Conservation (phyloP, 2,888 invertebrate genomes). For the Microctonus aethiopoides region DNA sequence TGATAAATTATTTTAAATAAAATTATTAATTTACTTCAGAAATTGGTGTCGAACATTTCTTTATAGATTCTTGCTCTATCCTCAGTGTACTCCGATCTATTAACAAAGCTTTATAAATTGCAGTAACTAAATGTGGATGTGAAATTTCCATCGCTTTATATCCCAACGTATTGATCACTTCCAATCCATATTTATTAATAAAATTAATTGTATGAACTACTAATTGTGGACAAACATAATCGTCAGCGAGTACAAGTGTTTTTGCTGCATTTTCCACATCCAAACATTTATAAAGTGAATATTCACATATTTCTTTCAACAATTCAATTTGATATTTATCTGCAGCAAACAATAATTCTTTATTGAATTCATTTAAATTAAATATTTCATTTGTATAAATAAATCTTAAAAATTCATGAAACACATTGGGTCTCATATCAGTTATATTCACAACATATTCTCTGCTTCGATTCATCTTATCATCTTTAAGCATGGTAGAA, state of each 20-base stretch:
- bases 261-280: constrained; percentile 1
- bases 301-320: constrained; percentile 12
- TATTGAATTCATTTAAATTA: not conserved
- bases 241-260: not conserved
- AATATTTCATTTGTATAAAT: constrained; percentile 15
- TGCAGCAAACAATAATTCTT: not conserved
- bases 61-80: too few relatives aligned
- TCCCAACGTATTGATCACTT: not conserved
- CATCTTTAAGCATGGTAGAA: not conserved
- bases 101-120: not conserved
- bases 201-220: not conserved
- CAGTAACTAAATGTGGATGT: not conserved
- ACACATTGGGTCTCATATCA: not conserved
- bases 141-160: constrained; percentile 1
- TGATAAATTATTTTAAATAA: too few relatives aligned
- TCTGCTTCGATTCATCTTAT: not conserved
- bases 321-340: constrained; percentile 4
- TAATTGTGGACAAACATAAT: not conserved
- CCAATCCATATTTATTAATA: not conserved
- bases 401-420: constrained; percentile 7
- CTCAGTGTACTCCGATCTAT: not conserved
- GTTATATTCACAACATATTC: not conserved
- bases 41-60: too few relatives aligned
- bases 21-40: too few relatives aligned
- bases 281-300: not conserved